phyloP scores from a whole-genome alignment of 2,797 vertebrate genomes.

The Serranus cabrilla region DNA sequence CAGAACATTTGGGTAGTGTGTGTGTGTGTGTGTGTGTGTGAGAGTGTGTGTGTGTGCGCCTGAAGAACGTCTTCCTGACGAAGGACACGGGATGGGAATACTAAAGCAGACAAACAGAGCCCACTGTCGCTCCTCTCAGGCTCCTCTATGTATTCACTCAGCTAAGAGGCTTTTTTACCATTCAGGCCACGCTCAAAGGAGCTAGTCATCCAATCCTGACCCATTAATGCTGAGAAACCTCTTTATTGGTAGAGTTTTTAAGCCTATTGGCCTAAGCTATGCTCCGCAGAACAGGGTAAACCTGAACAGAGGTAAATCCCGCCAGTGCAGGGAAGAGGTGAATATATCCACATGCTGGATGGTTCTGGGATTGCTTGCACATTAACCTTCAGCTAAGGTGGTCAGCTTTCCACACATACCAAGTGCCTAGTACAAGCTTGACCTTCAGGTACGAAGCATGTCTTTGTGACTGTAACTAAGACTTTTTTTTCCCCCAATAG shows the following conservation, averaged over 20 bases:
- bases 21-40: slow-evolving; percentile 47
- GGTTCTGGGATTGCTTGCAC: slow-evolving; percentile 63
- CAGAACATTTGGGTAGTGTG: slow-evolving; percentile 64
- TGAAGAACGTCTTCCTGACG: slow-evolving; percentile 78
- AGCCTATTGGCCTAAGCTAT: slow-evolving; percentile 82
- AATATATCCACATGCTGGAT: slow-evolving; percentile 65
- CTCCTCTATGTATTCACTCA: slow-evolving; percentile 84
- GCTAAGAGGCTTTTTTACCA: slow-evolving; percentile 84
- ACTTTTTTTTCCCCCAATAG: not conserved
- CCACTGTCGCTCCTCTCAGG: slow-evolving; percentile 77
- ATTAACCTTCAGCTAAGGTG: slow-evolving; percentile 75
- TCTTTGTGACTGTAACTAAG: slow-evolving; percentile 47
- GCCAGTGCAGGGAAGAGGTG: slow-evolving; percentile 67
- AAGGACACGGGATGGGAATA: slow-evolving; percentile 82
- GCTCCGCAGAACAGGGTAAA: slow-evolving; percentile 79
- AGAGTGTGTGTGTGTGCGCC: slow-evolving; percentile 38
- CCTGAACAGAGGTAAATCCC: slow-evolving; percentile 80
- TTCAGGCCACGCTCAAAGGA: slow-evolving; percentile 85
- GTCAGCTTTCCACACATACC: slow-evolving; percentile 54
- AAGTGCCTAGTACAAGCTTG: slow-evolving; percentile 52
- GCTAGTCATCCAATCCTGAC: slow-evolving; percentile 84
- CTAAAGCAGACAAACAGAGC: slow-evolving; percentile 83
- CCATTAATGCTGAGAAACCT: slow-evolving; percentile 85
- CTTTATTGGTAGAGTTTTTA: slow-evolving; percentile 84
- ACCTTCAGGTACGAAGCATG: slow-evolving; percentile 62